Base-by-base conservation (phyloP, 2,113 vertebrate genomes). In the Dipodomys spectabilis region DNA sequence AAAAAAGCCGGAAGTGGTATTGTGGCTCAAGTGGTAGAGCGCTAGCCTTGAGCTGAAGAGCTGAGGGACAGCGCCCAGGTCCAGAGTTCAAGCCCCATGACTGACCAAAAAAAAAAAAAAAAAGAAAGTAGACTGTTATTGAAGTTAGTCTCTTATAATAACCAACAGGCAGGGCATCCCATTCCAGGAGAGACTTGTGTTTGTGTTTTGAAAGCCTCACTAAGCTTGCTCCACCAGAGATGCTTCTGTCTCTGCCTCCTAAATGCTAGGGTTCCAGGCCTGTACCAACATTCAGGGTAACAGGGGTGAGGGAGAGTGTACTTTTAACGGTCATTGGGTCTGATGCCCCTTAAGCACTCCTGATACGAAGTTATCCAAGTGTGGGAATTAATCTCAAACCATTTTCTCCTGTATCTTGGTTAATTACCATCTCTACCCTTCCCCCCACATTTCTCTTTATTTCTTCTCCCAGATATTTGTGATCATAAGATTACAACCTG, bases 81-180 rank as follows among this genome's bases (percentile, higher is more conserved):
- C 39, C 39, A 39, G 39, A 39, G 39, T 39, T 39, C 5, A 39
- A 1, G 39, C 39, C 39, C 39, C 39, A 39, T 4, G 35, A 39
- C 35, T 4, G 4, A 4, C 35, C 35, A 35, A 35, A 35, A 35
- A 35, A 35, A 35, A 35, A 35, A 35, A 35, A 35, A 35, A 3
- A 35, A 35, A 82, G 74, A 96, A 90, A 84, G 35, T 44, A 77
- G 35, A 60, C 68, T 74, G 13, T 53, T 85, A 53, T 53, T 72
- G 15, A 72, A 94, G 6, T 30, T 28, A 67, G 67, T 78, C 12
- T 25, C 39, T 85, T 57, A 20, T 4, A 53, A 25, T 35, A 57
- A 35, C 20, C 4, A 15, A 35, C 0, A 53, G 1, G 23, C n/a
- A 90, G 27, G 11, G 16, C 35, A 78, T 28, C 81, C 30, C 28